These are phyloP conservation scores for Crematogaster levior DNA, from an alignment of 2,888 invertebrate species.

Conservation along the genomic window DNA sequence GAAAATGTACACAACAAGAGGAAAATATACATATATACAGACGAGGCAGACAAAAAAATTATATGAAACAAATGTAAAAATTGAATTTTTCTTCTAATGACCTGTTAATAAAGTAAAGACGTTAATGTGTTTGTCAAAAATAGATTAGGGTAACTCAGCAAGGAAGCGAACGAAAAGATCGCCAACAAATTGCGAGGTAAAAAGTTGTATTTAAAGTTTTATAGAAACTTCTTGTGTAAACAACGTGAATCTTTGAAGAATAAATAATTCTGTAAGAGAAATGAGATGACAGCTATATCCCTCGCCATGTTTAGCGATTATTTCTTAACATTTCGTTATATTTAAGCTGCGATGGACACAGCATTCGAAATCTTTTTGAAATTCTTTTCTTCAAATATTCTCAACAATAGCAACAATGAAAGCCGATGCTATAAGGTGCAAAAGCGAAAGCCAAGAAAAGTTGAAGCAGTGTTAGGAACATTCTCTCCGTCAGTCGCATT, in stretches of 20 bases:
- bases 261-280: not conserved
- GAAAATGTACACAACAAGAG: not conserved
- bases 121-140: slow-evolving; percentile 63
- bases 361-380: not conserved
- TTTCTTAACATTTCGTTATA: not conserved
- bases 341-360: not conserved
- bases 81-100: not conserved
- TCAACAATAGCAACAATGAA: slow-evolving; percentile 14
- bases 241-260: not conserved
- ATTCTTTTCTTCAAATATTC: not conserved
- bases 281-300: not conserved
- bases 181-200: slow-evolving; percentile 5
- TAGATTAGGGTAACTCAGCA: slow-evolving; percentile 59
- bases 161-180: slow-evolving; percentile 46
- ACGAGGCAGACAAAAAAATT: not conserved
- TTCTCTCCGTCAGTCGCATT: slow-evolving; percentile 8
- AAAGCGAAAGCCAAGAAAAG: slow-evolving; percentile 15
- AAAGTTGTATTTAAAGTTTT: slow-evolving; percentile 3
- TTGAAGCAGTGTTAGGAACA: slow-evolving; percentile 19
- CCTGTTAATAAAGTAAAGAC: slow-evolving; percentile 59
- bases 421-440: not conserved
- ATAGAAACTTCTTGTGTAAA: not conserved
- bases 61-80: not conserved
- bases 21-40: not conserved
- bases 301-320: not conserved